Conservation (phyloP, 2,888 invertebrate species). For the Perizoma affinitatum region DNA sequence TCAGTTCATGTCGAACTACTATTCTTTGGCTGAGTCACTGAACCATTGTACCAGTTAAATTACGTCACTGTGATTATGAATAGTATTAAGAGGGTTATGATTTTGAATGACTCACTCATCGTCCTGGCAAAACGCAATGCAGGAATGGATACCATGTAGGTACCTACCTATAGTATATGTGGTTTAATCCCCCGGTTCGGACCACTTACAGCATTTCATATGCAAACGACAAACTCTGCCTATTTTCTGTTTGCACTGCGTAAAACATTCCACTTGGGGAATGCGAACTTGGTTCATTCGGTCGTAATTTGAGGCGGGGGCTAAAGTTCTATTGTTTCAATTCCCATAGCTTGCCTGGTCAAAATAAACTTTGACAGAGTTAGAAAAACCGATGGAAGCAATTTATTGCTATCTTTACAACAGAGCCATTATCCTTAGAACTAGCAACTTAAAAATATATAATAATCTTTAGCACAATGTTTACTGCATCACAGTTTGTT, state of each 20-base stretch:
- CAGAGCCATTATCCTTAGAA: slow-evolving; percentile 23
- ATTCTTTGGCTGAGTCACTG: slow-evolving; percentile 55
- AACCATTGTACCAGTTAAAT: slow-evolving; percentile 47
- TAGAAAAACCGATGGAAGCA: background rate
- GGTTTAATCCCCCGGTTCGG: slow-evolving; percentile 51
- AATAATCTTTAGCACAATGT: slow-evolving; percentile 63
- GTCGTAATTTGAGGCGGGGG: slow-evolving; percentile 48
- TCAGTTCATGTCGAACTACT: too few species aligned
- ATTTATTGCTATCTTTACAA: background rate
- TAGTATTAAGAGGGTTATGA: slow-evolving; percentile 47
- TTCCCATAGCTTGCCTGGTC: background rate
- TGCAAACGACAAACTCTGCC: slow-evolving; percentile 60
- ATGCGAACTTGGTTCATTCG: slow-evolving; percentile 48
- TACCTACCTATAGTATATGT: slow-evolving; percentile 29
- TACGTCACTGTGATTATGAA: slow-evolving; percentile 63
- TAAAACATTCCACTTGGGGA: slow-evolving; percentile 50
- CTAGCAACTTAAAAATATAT: slow-evolving; percentile 51
- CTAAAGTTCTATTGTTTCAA: slow-evolving; percentile 42
- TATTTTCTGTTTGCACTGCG: slow-evolving; percentile 58
- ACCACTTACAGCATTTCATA: slow-evolving; percentile 63
- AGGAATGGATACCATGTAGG: slow-evolving; percentile 26
- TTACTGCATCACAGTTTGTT: slow-evolving; percentile 60
- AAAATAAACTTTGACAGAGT: background rate
- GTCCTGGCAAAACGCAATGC: slow-evolving; percentile 40
- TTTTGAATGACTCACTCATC: slow-evolving; percentile 57